Conservation (phyloP, 2,113 vertebrate species). For the Calyptommatus sinebrachiatus region DNA sequence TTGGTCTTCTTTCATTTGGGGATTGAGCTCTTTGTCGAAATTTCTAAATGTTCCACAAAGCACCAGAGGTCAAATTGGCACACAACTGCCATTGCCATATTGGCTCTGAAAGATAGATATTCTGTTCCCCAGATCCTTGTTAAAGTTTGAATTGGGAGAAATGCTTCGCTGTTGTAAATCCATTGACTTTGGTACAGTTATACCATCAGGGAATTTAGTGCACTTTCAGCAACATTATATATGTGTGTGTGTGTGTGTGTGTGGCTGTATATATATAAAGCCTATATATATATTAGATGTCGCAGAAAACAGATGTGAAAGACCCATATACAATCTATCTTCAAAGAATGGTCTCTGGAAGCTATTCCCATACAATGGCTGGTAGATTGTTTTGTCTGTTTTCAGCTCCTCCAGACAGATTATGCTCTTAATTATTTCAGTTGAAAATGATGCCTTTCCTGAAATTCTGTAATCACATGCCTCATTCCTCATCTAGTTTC, state of each 20-base stretch:
- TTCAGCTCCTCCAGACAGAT: too few species aligned
- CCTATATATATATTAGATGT: conserved; percentile 13
- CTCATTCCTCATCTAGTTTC: background rate
- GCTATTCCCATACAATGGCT: too few species aligned
- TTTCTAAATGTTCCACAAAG: conserved; percentile 31
- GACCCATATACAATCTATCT: too few species aligned
- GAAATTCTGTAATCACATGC: background rate
- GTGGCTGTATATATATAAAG: background rate
- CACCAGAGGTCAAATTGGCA: conserved; percentile 17
- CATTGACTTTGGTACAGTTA: conserved; percentile 15
- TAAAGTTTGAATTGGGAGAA: conserved; percentile 3
- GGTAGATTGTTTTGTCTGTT: too few species aligned
- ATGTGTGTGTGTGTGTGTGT: too few species aligned
- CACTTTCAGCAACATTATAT: conserved; percentile 21
- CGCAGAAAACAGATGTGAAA: background rate
- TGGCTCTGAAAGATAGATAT: conserved; percentile 12
- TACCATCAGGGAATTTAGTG: conserved; percentile 12
- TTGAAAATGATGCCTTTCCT: background rate
- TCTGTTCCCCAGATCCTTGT: conserved; percentile 25
- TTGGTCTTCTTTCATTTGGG: too few species aligned
- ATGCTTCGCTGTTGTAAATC: conserved; percentile 18
- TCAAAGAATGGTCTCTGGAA: too few species aligned
- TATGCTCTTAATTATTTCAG: background rate
- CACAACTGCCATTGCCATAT: background rate
- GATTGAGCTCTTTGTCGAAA: background rate